phyloP scores from a whole-genome alignment of 2,888 invertebrate genomes.

The Microctonus brassicae region DNA sequence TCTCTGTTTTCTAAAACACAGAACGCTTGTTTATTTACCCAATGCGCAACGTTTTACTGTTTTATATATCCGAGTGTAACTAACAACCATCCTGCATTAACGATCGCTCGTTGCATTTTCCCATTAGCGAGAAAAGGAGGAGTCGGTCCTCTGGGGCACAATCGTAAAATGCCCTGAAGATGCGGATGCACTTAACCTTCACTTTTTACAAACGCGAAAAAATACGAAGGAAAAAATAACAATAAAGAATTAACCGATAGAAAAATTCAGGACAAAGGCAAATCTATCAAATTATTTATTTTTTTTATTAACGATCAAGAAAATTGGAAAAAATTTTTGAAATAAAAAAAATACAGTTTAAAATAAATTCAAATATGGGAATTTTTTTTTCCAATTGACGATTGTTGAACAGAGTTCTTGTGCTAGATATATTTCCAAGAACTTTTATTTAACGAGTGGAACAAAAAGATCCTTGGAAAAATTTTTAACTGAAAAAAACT shows the following conservation, averaged over 20 bases:
- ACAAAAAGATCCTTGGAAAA: too few relatives aligned
- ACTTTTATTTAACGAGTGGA: too few relatives aligned
- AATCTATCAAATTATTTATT: neutral
- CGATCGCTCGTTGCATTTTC: conserved; percentile 38
- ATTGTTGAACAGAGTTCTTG: too few relatives aligned
- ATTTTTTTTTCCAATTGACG: too few relatives aligned
- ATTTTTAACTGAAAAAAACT: too few relatives aligned
- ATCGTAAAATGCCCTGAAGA: conserved; percentile 20
- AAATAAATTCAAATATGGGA: too few relatives aligned
- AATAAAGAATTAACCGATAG: neutral
- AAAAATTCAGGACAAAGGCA: neutral
- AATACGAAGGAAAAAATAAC: neutral
- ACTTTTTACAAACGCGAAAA: neutral
- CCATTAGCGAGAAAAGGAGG: conserved; percentile 48
- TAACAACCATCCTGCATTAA: conserved; percentile 22
- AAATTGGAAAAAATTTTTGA: too few relatives aligned
- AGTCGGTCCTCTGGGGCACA: conserved; percentile 24
- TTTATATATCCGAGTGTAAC: neutral
- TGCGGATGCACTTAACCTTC: conserved; percentile 18
- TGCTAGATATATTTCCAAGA: too few relatives aligned
- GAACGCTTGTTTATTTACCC: conserved; percentile 26
- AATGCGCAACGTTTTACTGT: neutral
- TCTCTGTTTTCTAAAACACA: neutral
- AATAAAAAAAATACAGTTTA: too few relatives aligned
- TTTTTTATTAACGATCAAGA: too few relatives aligned